phyloP scores from a whole-genome alignment of 1,140 invertebrate species.

The Gryon sp. region DNA sequence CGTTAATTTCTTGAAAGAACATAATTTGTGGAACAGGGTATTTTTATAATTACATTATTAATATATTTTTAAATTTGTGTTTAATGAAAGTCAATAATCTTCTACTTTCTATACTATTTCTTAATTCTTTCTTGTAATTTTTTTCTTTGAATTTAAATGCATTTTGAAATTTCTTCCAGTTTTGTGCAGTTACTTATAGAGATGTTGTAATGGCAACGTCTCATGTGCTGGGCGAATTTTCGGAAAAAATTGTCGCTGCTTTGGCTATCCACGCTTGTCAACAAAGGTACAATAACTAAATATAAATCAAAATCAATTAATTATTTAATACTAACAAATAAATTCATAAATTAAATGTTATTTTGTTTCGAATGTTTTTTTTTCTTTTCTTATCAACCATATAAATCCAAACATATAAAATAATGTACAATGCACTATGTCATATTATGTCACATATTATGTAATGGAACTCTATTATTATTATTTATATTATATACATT shows the following conservation, averaged over 20 bases:
- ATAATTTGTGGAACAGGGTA: constrained; percentile 86
- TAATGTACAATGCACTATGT: too few species aligned
- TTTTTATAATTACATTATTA: background rate
- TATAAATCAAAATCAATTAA: background rate
- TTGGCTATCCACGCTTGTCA: constrained; percentile 85
- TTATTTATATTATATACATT: too few species aligned
- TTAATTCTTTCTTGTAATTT: constrained; percentile 5
- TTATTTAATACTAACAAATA: constrained; percentile 15
- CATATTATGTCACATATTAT: too few species aligned
- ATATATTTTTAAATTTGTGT: constrained; percentile 9
- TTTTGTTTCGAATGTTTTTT: too few species aligned
- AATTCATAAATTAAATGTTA: too few species aligned
- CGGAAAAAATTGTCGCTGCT: constrained; percentile 88
- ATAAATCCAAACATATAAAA: too few species aligned
- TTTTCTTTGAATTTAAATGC: constrained; percentile 21
- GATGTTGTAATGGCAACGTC: constrained; percentile 83
- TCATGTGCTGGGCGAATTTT: constrained; percentile 85
- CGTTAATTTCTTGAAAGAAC: constrained; percentile 87
- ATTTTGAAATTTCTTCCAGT: constrained; percentile 71
- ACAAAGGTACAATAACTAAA: constrained; percentile 77
- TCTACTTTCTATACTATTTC: background rate
- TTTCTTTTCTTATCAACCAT: too few species aligned
- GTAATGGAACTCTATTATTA: too few species aligned
- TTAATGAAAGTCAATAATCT: too few species aligned
- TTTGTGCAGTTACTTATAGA: constrained; percentile 81